Percentiles rank a stretch among this genome's conserved stretches.
These are phyloP conservation scores for Gryllus bimaculatus DNA, from an alignment of 1,140 invertebrate species.

Conservation along the genomic window DNA sequence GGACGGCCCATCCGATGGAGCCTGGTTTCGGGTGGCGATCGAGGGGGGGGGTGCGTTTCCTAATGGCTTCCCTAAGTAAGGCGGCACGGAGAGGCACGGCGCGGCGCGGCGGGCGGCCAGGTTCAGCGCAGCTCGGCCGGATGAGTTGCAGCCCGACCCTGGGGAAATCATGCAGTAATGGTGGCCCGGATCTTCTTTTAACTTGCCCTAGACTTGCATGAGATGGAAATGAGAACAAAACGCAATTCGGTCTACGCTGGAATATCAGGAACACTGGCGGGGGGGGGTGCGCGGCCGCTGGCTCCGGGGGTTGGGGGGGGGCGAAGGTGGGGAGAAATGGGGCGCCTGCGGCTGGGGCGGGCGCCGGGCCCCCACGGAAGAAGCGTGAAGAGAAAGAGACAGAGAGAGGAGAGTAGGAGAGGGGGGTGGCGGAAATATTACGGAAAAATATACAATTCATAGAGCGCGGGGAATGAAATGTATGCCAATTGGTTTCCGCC, in stretches of 20 bases:
- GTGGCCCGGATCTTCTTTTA: neutral
- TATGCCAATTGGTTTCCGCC: neutral
- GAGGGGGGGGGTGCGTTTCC: neutral
- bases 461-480: neutral
- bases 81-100: too few relatives aligned
- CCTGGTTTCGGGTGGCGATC: too few relatives aligned
- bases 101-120: neutral
- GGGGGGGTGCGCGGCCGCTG: too few relatives aligned
- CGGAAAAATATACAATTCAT: neutral
- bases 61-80: neutral
- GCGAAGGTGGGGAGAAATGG: neutral
- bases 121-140: neutral
- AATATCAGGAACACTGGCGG: neutral
- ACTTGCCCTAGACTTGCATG: slow-evolving; percentile 3
- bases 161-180: neutral
- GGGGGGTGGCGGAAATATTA: neutral
- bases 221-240: slow-evolving; percentile 5
- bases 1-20: too few relatives aligned
- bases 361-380: neutral
- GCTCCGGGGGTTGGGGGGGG: too few relatives aligned
- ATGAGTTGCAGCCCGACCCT: neutral
- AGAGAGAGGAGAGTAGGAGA: too few relatives aligned
- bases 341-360: too few relatives aligned
- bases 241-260: neutral
- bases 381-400: neutral